Base-by-base conservation (phyloP, 2,888 invertebrate genomes). In the Periphyllus acericola region DNA sequence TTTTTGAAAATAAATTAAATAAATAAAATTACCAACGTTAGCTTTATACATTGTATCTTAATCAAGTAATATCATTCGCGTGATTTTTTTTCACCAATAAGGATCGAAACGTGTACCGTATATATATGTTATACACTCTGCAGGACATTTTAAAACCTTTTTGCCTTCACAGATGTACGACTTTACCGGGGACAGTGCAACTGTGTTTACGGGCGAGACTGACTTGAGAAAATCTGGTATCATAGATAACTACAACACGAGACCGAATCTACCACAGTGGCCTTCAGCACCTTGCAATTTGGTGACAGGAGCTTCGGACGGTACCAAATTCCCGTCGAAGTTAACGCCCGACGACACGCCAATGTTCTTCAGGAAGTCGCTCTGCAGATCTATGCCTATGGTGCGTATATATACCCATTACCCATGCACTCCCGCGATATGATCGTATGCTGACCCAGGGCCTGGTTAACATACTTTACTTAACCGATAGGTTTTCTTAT, bases 341-440 rank as follows among this genome's bases (percentile, higher is more conserved):
- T 93, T 96, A 1, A 90, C 93, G 40, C 93, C 93, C 25, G 95
- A 96, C 89, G 95, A 96, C 25, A 93, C 93, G 0, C 91, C 97
- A 0, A 91, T 94, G 89, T 96, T 97, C 92, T 98, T 94, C 92
- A 93, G 97, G 89, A 96, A 96, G 91, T 96, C 96, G 91, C 93
- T 97, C 91, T 98, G 97, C 91, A 93, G 97, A 89, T 94, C 96
- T n/a, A 95, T 95, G 46, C 93, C 93, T 79, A 92, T 97, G 94
- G 96, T 96, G 91, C 93, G 94, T 92, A 84, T 82, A 11, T 68
- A 68, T 60, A 60, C 55, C 6, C 14, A 21, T 60, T 6, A 60
- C 17, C 6, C 14, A 60, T n/a, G 21, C 55, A 17, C 3, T 4
- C 11, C 19, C 19, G 3, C 55, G 55, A 60, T 60, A 19, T 60